These are phyloP conservation scores for Apoda limacodes DNA, from an alignment of 2,888 invertebrate genomes.

Conservation along the genomic window DNA sequence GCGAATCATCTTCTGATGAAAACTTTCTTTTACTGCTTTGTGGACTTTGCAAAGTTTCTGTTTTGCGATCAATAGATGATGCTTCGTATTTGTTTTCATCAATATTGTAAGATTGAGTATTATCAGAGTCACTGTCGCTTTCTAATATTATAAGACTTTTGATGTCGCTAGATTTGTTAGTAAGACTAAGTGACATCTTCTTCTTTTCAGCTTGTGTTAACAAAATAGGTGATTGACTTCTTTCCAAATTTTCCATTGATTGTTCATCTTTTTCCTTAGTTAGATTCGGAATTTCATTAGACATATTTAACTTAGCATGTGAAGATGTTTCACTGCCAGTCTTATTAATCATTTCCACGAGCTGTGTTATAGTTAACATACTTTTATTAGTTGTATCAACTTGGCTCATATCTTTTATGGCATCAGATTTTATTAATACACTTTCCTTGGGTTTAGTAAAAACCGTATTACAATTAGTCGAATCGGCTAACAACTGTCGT, in stretches of 20 bases:
- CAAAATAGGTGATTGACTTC: slow-evolving; percentile 47
- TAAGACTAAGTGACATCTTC: slow-evolving; percentile 18
- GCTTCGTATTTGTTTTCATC: slow-evolving; percentile 19
- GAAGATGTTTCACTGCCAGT: slow-evolving; percentile 23
- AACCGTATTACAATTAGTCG: slow-evolving; percentile 18
- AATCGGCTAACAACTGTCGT: slow-evolving; percentile 28
- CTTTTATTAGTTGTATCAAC: slow-evolving; percentile 38
- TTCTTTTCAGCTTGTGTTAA: slow-evolving; percentile 43
- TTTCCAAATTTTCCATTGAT: slow-evolving; percentile 18
- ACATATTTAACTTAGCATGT: slow-evolving; percentile 6
- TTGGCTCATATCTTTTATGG: slow-evolving; percentile 10
- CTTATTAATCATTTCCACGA: slow-evolving; percentile 55
- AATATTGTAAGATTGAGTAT: slow-evolving; percentile 31
- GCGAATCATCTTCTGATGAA: slow-evolving; percentile 27
- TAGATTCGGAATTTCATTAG: slow-evolving; percentile 7
- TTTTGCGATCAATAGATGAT: slow-evolving; percentile 6
- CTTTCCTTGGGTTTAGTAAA: slow-evolving; percentile 5
- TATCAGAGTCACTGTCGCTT: slow-evolving; percentile 49
- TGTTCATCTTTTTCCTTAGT: no score
- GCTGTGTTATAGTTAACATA: slow-evolving; percentile 56
- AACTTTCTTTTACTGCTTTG: slow-evolving; percentile 36
- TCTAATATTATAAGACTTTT: slow-evolving; percentile 48
- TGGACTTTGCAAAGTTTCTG: slow-evolving; percentile 17
- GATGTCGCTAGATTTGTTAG: slow-evolving; percentile 22
- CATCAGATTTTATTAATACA: slow-evolving; percentile 1